Conservation (phyloP, 1,140 invertebrate species). For the Magallana ariakensis region DNA sequence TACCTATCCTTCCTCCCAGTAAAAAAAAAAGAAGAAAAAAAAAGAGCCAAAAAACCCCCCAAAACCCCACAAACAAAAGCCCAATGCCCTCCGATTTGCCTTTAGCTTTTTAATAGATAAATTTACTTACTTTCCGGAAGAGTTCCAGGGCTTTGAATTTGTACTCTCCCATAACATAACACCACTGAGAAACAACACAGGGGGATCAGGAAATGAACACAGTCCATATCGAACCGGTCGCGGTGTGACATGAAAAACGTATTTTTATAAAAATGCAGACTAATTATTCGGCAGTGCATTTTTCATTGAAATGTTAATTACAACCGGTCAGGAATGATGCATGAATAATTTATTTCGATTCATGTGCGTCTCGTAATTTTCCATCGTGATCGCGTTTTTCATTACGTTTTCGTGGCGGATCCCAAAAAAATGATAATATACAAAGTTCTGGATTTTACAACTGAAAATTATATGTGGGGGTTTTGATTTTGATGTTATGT, state of each 20-base stretch:
- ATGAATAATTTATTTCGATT: slow-evolving; percentile 23
- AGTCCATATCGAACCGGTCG: neutral
- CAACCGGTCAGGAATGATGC: neutral
- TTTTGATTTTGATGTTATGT: too few relatives aligned
- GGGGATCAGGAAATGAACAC: neutral
- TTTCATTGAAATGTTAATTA: neutral
- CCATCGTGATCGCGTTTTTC: neutral
- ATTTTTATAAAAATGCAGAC: neutral
- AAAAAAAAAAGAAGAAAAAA: neutral
- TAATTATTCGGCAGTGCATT: neutral
- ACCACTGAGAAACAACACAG: neutral
- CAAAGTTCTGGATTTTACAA: too few relatives aligned
- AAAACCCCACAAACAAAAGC: too few relatives aligned
- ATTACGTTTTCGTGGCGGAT: neutral
- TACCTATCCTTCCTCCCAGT: too few relatives aligned
- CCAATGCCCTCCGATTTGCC: too few relatives aligned
- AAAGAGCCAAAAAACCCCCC: too few relatives aligned
- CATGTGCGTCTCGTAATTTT: neutral
- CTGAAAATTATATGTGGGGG: too few relatives aligned
- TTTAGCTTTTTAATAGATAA: too few relatives aligned
- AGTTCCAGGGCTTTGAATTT: neutral
- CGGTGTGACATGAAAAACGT: neutral
- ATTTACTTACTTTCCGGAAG: neutral
- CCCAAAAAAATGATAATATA: neutral
- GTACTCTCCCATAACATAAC: neutral